These are phyloP conservation scores for Mormyrus hasselquistii DNA, from an alignment of 2,797 vertebrate species.

Conservation along the genomic window DNA sequence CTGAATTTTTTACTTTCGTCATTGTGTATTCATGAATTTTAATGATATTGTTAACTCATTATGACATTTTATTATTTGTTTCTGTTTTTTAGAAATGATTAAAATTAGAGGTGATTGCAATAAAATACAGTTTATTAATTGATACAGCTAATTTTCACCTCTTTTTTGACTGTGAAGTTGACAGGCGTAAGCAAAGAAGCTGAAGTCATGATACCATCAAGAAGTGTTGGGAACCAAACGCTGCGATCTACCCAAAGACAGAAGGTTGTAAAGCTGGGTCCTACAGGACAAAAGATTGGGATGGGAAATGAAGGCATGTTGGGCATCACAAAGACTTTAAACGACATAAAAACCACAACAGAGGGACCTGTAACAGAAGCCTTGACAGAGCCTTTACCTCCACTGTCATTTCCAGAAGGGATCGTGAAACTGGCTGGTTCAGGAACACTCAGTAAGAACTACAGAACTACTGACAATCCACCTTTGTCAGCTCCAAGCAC, in stretches of 20 bases:
- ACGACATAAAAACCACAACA: background rate
- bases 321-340: background rate
- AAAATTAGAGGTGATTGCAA: background rate
- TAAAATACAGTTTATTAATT: background rate
- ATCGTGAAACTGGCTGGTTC: background rate
- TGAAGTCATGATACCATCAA: conserved; percentile 20
- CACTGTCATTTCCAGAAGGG: background rate
- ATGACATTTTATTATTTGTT: background rate
- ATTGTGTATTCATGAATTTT: background rate
- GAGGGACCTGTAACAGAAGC: background rate
- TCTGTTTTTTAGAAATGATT: background rate
- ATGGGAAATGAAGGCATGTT: background rate
- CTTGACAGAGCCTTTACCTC: background rate
- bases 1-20: background rate
- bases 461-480: background rate
- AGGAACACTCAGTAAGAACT: background rate
- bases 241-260: background rate
- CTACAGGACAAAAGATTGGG: background rate
- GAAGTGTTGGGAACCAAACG: conserved; percentile 12
- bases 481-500: background rate
- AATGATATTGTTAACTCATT: background rate
- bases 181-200: conserved; percentile 18
- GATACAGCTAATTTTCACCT: background rate
- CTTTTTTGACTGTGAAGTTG: conserved; percentile 30
- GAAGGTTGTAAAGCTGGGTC: background rate